Evolutionary conservation across 53 echinoderm and acorn worm genomes (phyloP).

Genomic region (Paracentrotus lividus): DNA sequence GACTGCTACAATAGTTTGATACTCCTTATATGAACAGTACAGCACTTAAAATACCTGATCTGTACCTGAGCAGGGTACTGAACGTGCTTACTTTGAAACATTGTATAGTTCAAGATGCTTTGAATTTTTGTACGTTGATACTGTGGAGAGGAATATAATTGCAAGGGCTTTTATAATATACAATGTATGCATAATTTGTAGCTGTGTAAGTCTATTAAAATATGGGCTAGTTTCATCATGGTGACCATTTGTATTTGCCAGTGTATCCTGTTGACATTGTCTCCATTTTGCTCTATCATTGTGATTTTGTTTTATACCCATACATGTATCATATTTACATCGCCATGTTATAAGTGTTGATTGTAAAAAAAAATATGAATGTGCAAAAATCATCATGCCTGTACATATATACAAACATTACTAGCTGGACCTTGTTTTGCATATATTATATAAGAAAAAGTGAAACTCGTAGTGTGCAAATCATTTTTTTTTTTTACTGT

Average conservation of each 20-base stretch:
- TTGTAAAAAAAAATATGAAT: conserved; percentile 50
- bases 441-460: conserved; percentile 47
- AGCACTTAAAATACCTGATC: too few species aligned
- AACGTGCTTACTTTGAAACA: too few species aligned
- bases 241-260: background rate
- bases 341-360: conserved; percentile 8
- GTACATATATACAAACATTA: conserved; percentile 62
- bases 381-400: conserved; percentile 60
- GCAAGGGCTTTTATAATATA: too few species aligned
- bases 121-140: too few species aligned
- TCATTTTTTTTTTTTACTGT: conserved; percentile 40
- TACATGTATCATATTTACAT: conserved; percentile 26
- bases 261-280: background rate
- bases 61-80: too few species aligned
- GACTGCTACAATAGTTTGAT: too few species aligned
- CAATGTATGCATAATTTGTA: background rate
- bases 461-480: conserved; percentile 58
- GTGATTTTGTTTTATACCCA: conserved; percentile 18
- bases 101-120: too few species aligned
- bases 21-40: too few species aligned
- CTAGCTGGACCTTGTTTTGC: conserved; percentile 49
- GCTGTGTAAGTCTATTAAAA: background rate
- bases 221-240: background rate
- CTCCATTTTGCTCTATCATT: background rate
- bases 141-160: too few species aligned